These are phyloP conservation scores for Notodonta ziczac DNA, from an alignment of 2,888 invertebrate genomes.

Conservation along the genomic window DNA sequence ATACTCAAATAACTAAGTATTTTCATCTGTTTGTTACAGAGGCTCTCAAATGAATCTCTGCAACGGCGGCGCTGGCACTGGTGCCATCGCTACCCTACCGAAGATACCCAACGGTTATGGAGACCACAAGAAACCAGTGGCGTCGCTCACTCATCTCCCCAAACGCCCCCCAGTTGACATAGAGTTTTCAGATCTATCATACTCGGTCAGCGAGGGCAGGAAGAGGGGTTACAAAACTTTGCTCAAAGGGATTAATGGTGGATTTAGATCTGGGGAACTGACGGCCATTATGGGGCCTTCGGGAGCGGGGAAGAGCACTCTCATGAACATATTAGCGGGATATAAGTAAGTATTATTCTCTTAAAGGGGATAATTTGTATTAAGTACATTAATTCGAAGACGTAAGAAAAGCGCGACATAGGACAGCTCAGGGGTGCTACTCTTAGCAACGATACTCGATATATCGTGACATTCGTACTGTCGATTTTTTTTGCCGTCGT, in stretches of 20 bases:
- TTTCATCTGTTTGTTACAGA: slow-evolving; percentile 72
- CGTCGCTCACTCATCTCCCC: slow-evolving; percentile 91
- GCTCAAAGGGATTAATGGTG: slow-evolving; percentile 94
- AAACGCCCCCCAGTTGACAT: slow-evolving; percentile 95
- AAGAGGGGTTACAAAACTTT: slow-evolving; percentile 93
- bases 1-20: background rate
- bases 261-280: slow-evolving; percentile 94
- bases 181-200: slow-evolving; percentile 94
- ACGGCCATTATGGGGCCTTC: slow-evolving; percentile 99
- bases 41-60: slow-evolving; percentile 90
- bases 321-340: slow-evolving; percentile 95
- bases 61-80: slow-evolving; percentile 86
- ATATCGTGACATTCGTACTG: too few relatives aligned
- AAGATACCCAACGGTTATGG: slow-evolving; percentile 90
- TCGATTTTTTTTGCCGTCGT: too few relatives aligned
- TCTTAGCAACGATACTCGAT: too few relatives aligned
- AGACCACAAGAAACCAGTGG: slow-evolving; percentile 89
- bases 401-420: too few relatives aligned
- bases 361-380: too few relatives aligned
- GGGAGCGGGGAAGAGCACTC: slow-evolving; percentile 90
- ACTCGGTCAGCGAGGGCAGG: slow-evolving; percentile 94
- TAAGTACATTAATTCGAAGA: too few relatives aligned
- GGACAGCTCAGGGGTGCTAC: too few relatives aligned
- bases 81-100: slow-evolving; percentile 81
- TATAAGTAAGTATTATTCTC: slow-evolving; percentile 88